Conservation (phyloP, 1,140 invertebrate species). For the Helicoverpa zea region DNA sequence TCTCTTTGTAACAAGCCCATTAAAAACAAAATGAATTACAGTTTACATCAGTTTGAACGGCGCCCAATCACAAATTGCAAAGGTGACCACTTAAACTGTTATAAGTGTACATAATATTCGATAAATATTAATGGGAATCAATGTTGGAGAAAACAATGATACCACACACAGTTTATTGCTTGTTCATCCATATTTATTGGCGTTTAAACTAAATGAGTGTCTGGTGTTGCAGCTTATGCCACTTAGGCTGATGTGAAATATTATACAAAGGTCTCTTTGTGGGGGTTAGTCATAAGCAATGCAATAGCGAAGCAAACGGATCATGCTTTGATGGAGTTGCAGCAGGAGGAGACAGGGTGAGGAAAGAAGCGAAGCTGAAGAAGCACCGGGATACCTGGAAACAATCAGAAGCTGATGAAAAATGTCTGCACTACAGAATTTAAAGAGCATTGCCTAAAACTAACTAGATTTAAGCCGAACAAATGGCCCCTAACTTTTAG, state of each 20-base stretch:
- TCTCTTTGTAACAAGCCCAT: constrained; percentile 17
- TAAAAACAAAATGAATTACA: constrained; percentile 26
- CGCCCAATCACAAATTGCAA: constrained; percentile 3
- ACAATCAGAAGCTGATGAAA: not conserved
- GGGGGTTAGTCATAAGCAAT: not conserved
- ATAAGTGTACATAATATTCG: constrained; percentile 30
- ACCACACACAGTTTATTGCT: constrained; percentile 5
- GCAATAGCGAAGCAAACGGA: not conserved
- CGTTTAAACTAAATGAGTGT: constrained; percentile 12
- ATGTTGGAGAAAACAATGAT: constrained; percentile 33
- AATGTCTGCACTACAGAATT: not conserved
- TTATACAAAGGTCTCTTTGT: not conserved
- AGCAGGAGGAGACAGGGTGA: not conserved
- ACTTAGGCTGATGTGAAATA: not conserved
- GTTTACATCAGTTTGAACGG: constrained; percentile 8
- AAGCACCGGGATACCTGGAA: not conserved
- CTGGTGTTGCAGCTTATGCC: not conserved
- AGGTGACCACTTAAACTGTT: constrained; percentile 21
- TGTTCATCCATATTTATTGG: constrained; percentile 38
- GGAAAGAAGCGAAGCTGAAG: not conserved
- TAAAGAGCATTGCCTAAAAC: too few relatives aligned
- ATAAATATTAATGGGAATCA: constrained; percentile 38
- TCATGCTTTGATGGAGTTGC: not conserved
- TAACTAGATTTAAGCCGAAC: too few relatives aligned
- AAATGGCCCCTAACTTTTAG: too few relatives aligned